phyloP scores from a whole-genome alignment of 2,888 invertebrate genomes.

The Leptura quadrifasciata region DNA sequence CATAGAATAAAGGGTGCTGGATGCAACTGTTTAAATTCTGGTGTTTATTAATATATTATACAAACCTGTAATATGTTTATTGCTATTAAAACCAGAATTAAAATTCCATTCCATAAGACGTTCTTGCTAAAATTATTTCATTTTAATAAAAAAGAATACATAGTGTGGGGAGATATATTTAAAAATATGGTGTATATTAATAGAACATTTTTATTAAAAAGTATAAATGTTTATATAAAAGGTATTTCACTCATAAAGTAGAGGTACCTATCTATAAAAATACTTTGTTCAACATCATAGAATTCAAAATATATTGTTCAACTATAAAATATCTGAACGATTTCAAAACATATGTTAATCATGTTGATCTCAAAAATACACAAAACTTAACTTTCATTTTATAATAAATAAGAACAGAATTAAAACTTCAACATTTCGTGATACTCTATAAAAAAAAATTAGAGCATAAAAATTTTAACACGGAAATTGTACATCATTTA shows the following conservation, averaged over 20 bases:
- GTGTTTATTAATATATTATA: no score
- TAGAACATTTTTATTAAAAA: constrained; percentile 7
- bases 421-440: no score
- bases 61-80: no score
- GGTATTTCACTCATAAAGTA: background rate
- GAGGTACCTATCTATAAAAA: background rate
- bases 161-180: no score
- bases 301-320: background rate
- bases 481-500: no score
- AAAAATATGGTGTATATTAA: background rate
- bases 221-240: background rate
- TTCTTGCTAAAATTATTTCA: no score
- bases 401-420: background rate
- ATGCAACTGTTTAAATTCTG: no score
- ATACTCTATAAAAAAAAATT: background rate
- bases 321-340: background rate
- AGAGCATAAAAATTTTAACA: background rate
- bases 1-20: no score
- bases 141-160: no score
- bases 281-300: background rate
- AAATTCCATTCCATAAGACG: no score
- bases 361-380: background rate
- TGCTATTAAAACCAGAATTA: no score
- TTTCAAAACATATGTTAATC: no score
- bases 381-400: background rate